Percentiles rank a stretch among this genome's conserved stretches.
Evolutionary conservation across 1,140 invertebrate species (phyloP).

Genomic region (Lordiphosa collinella): DNA sequence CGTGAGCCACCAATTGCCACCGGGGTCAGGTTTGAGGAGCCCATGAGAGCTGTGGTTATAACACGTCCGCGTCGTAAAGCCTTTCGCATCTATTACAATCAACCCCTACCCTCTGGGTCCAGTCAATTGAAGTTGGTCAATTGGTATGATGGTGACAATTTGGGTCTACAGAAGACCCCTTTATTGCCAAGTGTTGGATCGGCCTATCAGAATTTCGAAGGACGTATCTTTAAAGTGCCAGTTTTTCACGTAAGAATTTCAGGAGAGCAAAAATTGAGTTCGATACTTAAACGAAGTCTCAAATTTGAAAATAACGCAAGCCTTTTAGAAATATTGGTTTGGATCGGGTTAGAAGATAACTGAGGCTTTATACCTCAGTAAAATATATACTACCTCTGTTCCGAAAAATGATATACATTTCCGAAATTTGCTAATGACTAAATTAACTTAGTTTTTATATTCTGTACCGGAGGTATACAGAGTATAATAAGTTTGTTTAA

Average conservation of each 20-base stretch:
- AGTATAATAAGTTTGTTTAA: too few relatives aligned
- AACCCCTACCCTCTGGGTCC: conserved; percentile 81
- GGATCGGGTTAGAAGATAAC: too few relatives aligned
- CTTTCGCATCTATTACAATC: conserved; percentile 85
- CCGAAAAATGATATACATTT: too few relatives aligned
- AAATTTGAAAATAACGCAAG: too few relatives aligned
- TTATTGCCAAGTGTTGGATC: conserved; percentile 82
- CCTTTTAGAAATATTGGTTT: too few relatives aligned
- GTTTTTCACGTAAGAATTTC: conserved; percentile 83
- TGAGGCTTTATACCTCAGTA: too few relatives aligned
- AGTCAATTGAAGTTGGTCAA: conserved; percentile 83
- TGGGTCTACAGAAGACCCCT: conserved; percentile 83
- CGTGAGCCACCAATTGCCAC: conserved; percentile 34
- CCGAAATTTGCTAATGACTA: too few relatives aligned
- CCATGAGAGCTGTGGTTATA: conserved; percentile 67
- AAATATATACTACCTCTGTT: too few relatives aligned
- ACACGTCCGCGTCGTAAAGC: conserved; percentile 62
- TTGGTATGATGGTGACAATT: conserved; percentile 83
- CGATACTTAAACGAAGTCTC: too few relatives aligned
- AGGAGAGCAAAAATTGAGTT: too few relatives aligned
- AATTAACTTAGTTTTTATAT: too few relatives aligned
- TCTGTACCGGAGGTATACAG: too few relatives aligned
- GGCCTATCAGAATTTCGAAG: conserved; percentile 84
- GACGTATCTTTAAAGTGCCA: conserved; percentile 83
- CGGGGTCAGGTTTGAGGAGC: conserved; percentile 50